A percentile compares a stretch with the other conserved stretches of the same genome.
Conservation (phyloP, 1,140 invertebrate genomes). For the Zeugodacus cucurbitae region DNA sequence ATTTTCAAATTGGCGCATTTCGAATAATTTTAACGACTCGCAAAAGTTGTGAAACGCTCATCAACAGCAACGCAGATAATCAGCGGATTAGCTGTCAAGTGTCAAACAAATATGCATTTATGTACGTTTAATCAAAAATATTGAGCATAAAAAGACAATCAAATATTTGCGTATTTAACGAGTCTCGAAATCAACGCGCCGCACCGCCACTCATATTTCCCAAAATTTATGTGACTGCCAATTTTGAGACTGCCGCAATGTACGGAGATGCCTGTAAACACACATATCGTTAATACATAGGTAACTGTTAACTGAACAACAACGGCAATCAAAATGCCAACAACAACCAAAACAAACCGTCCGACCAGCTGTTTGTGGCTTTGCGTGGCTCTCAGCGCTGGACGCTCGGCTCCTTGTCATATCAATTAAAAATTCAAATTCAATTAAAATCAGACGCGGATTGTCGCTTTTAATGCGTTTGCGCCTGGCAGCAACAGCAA, state of each 20-base stretch:
- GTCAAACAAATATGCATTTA: conserved; percentile 28
- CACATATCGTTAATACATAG: not conserved
- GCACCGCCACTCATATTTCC: not conserved
- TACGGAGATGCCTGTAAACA: not conserved
- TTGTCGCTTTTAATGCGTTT: conserved; percentile 32
- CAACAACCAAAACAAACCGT: conserved; percentile 24
- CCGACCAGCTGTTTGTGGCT: not conserved
- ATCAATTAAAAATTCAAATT: conserved; percentile 40
- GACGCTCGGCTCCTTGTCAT: not conserved
- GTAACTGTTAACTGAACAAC: not conserved
- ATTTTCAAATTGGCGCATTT: not conserved
- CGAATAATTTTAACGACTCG: not conserved
- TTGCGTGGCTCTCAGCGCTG: not conserved
- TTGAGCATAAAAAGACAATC: conserved; percentile 3
- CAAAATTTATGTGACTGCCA: conserved; percentile 22
- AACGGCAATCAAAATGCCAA: not conserved
- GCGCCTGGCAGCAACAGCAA: not conserved
- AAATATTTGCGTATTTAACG: not conserved
- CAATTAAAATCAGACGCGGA: conserved; percentile 35
- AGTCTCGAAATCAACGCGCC: not conserved
- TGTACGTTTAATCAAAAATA: conserved; percentile 25
- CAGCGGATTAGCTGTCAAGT: not conserved
- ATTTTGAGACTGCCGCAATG: not conserved
- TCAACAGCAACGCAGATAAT: not conserved
- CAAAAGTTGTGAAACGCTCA: not conserved